Conservation (phyloP, 2,113 vertebrate genomes). For the Plectropomus leopardus region DNA sequence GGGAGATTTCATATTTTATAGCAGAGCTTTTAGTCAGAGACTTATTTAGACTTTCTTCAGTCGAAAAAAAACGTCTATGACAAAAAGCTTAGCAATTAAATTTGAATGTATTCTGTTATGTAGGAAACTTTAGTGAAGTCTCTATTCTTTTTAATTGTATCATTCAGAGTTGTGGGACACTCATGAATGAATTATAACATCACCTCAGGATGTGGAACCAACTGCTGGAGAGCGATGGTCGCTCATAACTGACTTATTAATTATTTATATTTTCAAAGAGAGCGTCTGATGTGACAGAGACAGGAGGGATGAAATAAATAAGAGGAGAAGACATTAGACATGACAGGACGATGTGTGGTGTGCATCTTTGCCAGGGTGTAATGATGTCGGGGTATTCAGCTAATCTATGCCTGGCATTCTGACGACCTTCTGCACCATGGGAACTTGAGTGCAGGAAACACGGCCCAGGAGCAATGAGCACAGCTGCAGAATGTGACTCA, state of each 20-base stretch:
- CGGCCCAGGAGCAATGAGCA: conserved; percentile 19
- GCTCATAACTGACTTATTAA: conserved; percentile 70
- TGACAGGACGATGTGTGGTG: conserved; percentile 49
- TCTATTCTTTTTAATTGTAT: conserved; percentile 63
- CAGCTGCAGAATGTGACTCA: conserved; percentile 39
- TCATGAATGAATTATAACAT: conserved; percentile 68
- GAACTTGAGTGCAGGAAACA: background rate
- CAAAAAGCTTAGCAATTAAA: conserved; percentile 46
- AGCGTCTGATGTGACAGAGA: conserved; percentile 44
- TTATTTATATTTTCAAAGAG: conserved; percentile 73
- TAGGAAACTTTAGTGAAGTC: conserved; percentile 36
- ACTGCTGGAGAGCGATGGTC: conserved; percentile 50
- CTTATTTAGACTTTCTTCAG: conserved; percentile 25
- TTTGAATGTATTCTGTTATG: conserved; percentile 8
- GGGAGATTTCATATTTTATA: conserved; percentile 31
- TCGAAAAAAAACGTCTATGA: conserved; percentile 38
- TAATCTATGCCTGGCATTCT: conserved; percentile 37
- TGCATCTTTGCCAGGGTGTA: conserved; percentile 36
- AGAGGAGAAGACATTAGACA: conserved; percentile 36
- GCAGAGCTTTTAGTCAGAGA: conserved; percentile 40
- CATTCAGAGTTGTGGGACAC: conserved; percentile 51
- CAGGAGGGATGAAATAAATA: conserved; percentile 61
- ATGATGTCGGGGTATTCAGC: conserved; percentile 31
- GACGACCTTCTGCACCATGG: conserved; percentile 19
- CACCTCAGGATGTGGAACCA: conserved; percentile 57